Evolutionary conservation across 1,140 invertebrate species (phyloP), one percentile per base, ranked within the genome.

Genomic region (Caenorhabditis tropicalis): DNA sequence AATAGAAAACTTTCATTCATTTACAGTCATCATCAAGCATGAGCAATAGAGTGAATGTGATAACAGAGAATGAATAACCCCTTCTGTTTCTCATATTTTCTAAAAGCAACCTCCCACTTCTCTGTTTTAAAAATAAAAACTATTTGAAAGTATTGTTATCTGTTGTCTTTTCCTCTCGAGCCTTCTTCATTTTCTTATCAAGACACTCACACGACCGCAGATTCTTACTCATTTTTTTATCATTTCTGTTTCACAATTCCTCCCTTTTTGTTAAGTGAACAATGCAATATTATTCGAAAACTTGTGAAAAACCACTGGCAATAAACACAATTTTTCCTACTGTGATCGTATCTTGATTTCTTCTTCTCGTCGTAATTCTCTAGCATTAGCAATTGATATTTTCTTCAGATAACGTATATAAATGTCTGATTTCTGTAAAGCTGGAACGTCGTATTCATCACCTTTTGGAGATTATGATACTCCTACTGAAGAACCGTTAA

Each of bases 191-290:
- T 36, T 36, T 65, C 58, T 65, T 65, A 65, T 65, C 58, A 36
- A 16, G 9, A 58, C 19, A 9, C 19, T 16, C 7, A 5, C 5
- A 27, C 24, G 19, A 65, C 58, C 58, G 12, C 58, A 65, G 29
- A 19, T 19, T 65, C 12, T 65, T 65, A 65, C 58, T 65, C 58
- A 65, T 60, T 65, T 65, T 58, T 10, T 65, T 65, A 65, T 65
- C 58, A 65, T n/a, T 12, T 19, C n/a, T 36, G 3, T 36, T 65
- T 36, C 16, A n/a, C 7, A 19, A 27, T 65, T 36, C 29, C 3
- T 19, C 53, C 53, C 27, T 19, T 29, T 9, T 9, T 29, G 24
- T 29, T 12, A 16, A 16, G 1, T 6, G n/a, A 46, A n/a, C 16
- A 51, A n/a, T 51, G n/a, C 5, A 15, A 15, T 19, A 51, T 19